phyloP scores from a whole-genome alignment of 2,888 invertebrate species.

The Caenorhabditis sp. region DNA sequence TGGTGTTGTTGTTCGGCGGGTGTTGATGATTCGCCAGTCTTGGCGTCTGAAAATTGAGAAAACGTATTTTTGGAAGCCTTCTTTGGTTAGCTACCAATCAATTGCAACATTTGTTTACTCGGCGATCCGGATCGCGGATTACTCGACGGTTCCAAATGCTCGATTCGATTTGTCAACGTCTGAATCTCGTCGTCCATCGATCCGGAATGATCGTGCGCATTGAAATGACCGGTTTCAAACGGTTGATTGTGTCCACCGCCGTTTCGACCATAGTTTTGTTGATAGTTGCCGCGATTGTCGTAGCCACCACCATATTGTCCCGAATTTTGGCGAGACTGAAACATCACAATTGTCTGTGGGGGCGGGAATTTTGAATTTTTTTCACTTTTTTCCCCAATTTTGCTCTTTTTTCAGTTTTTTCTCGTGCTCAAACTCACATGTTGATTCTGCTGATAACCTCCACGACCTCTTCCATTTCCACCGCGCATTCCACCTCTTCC shows the following conservation, averaged over 20 bases:
- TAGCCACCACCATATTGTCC: slow-evolving; percentile 9
- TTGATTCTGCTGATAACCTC: background rate
- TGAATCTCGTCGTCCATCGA: slow-evolving; percentile 1
- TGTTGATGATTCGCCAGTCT: background rate
- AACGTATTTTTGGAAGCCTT: background rate
- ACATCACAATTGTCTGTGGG: background rate
- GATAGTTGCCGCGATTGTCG: slow-evolving; percentile 5
- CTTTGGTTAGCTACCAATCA: slow-evolving; percentile 6
- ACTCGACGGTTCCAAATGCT: slow-evolving; percentile 16
- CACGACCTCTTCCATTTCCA: background rate
- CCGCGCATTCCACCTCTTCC: background rate
- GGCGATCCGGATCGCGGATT: slow-evolving; percentile 21
- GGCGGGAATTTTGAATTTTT: background rate
- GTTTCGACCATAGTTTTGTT: background rate
- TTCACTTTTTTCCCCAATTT: background rate
- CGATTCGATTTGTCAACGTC: slow-evolving; percentile 13
- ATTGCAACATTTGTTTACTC: slow-evolving; percentile 32
- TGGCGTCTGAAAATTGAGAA: background rate
- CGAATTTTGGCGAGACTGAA: slow-evolving; percentile 34
- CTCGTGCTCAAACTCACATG: background rate
- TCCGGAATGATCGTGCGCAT: background rate
- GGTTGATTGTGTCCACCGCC: background rate
- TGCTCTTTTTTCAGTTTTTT: background rate
- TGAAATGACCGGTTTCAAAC: background rate
- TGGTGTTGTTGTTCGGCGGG: background rate